phyloP scores from a whole-genome alignment of 2,113 vertebrate species.

The Anolis carolinensis region DNA sequence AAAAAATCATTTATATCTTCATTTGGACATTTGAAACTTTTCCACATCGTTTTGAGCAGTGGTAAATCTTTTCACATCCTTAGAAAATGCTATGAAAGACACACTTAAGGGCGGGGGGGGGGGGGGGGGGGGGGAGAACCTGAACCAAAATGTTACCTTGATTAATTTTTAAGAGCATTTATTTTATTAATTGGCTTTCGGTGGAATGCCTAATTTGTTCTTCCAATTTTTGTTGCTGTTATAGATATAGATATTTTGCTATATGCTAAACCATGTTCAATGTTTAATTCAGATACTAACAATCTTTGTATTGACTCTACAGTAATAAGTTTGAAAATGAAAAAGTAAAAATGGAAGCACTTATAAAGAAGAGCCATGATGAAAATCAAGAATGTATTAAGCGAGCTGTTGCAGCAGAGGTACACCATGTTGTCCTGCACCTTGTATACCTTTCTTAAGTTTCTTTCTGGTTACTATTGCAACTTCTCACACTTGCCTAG shows the following conservation, averaged over 20 bases:
- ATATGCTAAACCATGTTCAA: not conserved
- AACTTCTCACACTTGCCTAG: not conserved
- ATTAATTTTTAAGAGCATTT: not conserved
- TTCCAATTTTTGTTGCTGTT: not conserved
- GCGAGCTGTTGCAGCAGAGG: constrained; percentile 84
- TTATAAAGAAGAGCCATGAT: constrained; percentile 73
- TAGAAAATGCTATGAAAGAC: not conserved
- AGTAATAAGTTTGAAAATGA: constrained; percentile 83
- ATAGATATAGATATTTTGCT: not conserved
- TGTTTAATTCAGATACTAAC: not conserved
- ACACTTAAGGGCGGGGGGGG: too few relatives aligned
- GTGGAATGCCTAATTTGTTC: not conserved
- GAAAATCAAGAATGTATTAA: constrained; percentile 61
- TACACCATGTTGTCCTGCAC: constrained; percentile 42
- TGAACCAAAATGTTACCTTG: not conserved
- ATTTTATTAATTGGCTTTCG: not conserved
- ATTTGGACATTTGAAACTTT: not conserved
- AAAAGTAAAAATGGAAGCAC: constrained; percentile 84
- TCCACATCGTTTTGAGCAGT: not conserved
- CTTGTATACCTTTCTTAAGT: not conserved
- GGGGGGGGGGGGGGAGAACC: not conserved
- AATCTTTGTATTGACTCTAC: constrained; percentile 41
- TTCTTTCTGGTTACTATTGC: not conserved
- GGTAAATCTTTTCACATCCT: not conserved
- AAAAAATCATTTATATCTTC: not conserved